A percentile compares a stretch with the other conserved stretches of the same genome.
phyloP scores from a whole-genome alignment of 2,797 vertebrate species.

The Acipenser ruthenus region DNA sequence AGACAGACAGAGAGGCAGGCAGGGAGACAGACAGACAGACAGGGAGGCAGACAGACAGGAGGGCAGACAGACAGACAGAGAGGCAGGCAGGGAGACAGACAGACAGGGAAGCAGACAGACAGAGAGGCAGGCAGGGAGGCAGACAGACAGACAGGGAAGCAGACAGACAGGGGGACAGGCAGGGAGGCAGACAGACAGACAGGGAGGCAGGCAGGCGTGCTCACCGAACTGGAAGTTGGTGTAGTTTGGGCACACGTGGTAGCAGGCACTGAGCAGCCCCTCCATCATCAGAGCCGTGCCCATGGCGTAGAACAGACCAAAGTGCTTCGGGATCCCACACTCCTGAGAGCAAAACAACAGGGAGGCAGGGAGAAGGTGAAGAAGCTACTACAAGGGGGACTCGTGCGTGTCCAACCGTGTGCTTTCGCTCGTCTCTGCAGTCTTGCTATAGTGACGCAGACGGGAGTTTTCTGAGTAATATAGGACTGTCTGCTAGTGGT shows the following conservation, averaged over 20 bases:
- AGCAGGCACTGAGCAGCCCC: conserved; percentile 90
- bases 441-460: background rate
- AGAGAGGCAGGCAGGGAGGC: too few relatives aligned
- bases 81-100: too few relatives aligned
- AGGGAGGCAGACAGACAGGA: too few relatives aligned
- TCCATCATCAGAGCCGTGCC: conserved; percentile 97
- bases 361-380: background rate
- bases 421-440: too few relatives aligned
- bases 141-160: too few relatives aligned
- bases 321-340: conserved; percentile 94
- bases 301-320: conserved; percentile 93
- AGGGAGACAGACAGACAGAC: background rate
- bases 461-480: rapidly evolving
- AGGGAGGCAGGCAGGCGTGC: conserved; percentile 14
- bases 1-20: too few relatives aligned
- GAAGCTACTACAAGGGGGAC: background rate
- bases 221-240: conserved; percentile 97
- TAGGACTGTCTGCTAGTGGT: too few relatives aligned
- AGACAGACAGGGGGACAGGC: too few relatives aligned
- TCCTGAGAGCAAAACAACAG: conserved; percentile 53
- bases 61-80: too few relatives aligned
- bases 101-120: too few relatives aligned
- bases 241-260: conserved; percentile 96
- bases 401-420: too few relatives aligned
- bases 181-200: too few relatives aligned